Percentiles rank a stretch among this genome's conserved stretches.
Conservation (phyloP, 2,888 invertebrate genomes). For the Mechanitis mazaeus region DNA sequence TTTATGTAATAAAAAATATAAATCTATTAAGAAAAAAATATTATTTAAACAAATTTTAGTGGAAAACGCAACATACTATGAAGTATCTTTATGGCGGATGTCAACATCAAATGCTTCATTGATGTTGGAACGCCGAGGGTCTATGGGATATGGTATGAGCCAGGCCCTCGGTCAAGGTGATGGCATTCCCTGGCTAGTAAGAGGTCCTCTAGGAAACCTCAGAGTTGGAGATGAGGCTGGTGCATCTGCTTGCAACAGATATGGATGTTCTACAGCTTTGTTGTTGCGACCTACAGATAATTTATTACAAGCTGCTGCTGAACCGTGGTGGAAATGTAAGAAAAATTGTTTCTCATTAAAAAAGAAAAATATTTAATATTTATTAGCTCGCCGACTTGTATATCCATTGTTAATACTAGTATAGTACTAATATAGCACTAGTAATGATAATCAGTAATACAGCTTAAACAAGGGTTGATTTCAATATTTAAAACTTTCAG, state of each 20-base stretch:
- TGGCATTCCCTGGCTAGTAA: constrained; percentile 45
- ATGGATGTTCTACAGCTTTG: constrained; percentile 60
- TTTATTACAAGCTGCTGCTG: constrained; percentile 52
- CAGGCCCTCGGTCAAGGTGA: constrained; percentile 51
- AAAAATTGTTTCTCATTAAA: constrained; percentile 14
- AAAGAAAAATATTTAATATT: no score
- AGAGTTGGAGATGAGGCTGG: constrained; percentile 62
- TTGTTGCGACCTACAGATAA: constrained; percentile 60
- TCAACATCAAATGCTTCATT: constrained; percentile 62
- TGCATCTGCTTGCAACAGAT: constrained; percentile 64
- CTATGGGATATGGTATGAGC: constrained; percentile 61
- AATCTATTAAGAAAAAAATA: background rate
- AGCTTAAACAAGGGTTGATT: no score
- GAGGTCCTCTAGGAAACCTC: constrained; percentile 52
- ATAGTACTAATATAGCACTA: no score
- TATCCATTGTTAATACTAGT: no score
- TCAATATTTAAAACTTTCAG: constrained; percentile 38
- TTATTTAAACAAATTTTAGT: constrained; percentile 39
- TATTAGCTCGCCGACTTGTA: no score
- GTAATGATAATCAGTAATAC: no score
- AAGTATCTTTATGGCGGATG: constrained; percentile 66
- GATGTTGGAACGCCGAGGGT: constrained; percentile 53
- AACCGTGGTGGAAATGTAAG: constrained; percentile 68
- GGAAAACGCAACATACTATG: constrained; percentile 70
- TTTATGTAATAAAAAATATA: background rate